Conservation (phyloP, 2,888 invertebrate genomes). For the Troides oblongomaculatus region DNA sequence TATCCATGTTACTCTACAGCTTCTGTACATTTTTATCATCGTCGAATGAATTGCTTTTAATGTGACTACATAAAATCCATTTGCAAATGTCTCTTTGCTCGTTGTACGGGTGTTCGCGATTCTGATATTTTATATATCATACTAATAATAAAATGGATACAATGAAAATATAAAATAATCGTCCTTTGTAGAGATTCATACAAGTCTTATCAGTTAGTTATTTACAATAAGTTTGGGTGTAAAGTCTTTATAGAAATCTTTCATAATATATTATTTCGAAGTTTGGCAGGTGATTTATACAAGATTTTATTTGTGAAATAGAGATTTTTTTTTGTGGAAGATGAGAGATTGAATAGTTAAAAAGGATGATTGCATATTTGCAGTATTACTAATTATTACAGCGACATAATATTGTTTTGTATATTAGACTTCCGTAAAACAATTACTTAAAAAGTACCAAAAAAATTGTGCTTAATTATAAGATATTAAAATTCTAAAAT, state of each 20-base stretch:
- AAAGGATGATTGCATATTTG: too few relatives aligned
- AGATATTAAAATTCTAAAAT: too few relatives aligned
- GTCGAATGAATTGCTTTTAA: constrained; percentile 61
- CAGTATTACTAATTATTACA: too few relatives aligned
- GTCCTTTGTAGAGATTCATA: background rate
- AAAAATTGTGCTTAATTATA: too few relatives aligned
- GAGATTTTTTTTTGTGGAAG: too few relatives aligned
- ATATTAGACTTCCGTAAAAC: background rate
- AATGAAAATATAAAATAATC: background rate
- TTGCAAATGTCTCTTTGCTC: constrained; percentile 49
- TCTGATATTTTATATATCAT: background rate
- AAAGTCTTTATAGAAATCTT: too few relatives aligned
- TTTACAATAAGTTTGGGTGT: too few relatives aligned
- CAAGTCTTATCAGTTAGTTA: background rate
- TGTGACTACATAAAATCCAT: constrained; percentile 60
- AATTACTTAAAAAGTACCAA: too few relatives aligned
- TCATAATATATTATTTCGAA: too few relatives aligned
- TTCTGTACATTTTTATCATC: constrained; percentile 70
- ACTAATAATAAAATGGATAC: background rate
- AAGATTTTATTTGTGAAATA: too few relatives aligned
- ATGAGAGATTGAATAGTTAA: too few relatives aligned
- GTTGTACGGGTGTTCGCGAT: constrained; percentile 1
- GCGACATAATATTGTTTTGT: too few relatives aligned
- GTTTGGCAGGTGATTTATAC: background rate
- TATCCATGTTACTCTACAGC: constrained; percentile 57